Evolutionary conservation across 2,797 vertebrate genomes (phyloP), one percentile per base, ranked within the genome.

Genomic region (Echiichthys vipera): DNA sequence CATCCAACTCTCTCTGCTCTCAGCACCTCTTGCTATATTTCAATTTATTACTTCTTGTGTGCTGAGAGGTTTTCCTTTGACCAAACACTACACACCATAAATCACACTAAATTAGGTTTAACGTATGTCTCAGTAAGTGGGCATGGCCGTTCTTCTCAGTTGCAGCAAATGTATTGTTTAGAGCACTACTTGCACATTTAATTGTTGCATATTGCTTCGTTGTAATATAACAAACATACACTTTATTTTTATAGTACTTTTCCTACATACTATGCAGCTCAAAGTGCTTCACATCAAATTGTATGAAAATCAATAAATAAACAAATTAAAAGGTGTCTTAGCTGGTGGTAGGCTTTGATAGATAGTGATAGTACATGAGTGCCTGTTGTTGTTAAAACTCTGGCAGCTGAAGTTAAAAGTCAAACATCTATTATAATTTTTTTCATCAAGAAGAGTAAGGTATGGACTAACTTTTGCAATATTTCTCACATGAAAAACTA

Each of bases 41-140:
- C 14, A 42, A 24, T 61, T 24, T 20, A 49, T 46, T 51, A 27
- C 42, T 46, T 56, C 8, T 27, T 36, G 30, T 53, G 37, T 43
- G 56, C 29, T 39, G 17, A 71, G 34, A 69, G 24, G 51, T 51
- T 72, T 63, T 61, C 25, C 20, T 65, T 29, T 34, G 12, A 58
- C 59, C 6, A 46, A 15, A n/a, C 22, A 69, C 58, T 24, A 24
- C 47, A 57, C 55, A 43, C 17, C 45, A 34, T 29, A n/a, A 36
- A 45, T 47, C 29, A 51, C 42, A 55, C 25, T 45, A 6, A 56
- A 68, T 34, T 22, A 39, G 37, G 29, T 57, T n/a, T 53, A 70
- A 65, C 43, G 42, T 24, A 30, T 56, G 22, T 55, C 15, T 65
- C 17, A 36, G 32, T 25, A 36, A n/a, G 5, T 22, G n/a, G 27